Percentiles rank a stretch among this genome's conserved stretches.
Conservation (phyloP, 2,797 vertebrate genomes). For the Myotis vivesi region DNA sequence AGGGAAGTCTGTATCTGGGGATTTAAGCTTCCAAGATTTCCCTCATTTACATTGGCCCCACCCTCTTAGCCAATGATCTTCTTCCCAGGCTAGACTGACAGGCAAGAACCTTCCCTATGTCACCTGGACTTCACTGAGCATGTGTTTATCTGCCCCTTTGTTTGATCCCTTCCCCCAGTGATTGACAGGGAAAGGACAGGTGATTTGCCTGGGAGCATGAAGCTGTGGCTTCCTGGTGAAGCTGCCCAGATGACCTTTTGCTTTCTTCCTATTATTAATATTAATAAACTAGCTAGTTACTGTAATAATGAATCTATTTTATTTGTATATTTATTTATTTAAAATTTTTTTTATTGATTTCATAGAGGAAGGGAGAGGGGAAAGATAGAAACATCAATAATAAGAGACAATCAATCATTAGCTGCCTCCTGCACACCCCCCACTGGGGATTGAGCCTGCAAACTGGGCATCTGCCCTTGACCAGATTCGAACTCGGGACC, state of each 20-base stretch:
- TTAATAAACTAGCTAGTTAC: not conserved
- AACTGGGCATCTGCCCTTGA: too few relatives aligned
- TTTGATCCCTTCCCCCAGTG: not conserved
- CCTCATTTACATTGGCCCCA: not conserved
- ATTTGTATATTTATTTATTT: not conserved
- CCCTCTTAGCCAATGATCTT: not conserved
- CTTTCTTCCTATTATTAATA: not conserved
- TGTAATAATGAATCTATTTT: not conserved
- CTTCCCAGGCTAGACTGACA: not conserved
- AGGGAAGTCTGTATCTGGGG: not conserved
- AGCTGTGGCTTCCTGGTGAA: not conserved
- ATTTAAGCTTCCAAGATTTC: not conserved
- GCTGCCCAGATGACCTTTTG: not conserved
- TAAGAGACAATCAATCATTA: too few relatives aligned
- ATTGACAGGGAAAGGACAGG: not conserved
- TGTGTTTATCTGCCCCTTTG: not conserved
- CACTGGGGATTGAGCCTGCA: too few relatives aligned
- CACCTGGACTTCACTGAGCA: not conserved
- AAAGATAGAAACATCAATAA: too few relatives aligned
- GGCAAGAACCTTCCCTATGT: not conserved
- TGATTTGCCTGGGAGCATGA: not conserved
- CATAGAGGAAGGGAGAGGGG: too few relatives aligned
- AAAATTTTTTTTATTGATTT: too few relatives aligned
- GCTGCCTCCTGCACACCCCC: too few relatives aligned
- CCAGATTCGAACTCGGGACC: too few relatives aligned